Evolutionary conservation across 2,888 invertebrate species (phyloP), one percentile per base, ranked within the genome.

Genomic region (Stenchaetothrips biformis): DNA sequence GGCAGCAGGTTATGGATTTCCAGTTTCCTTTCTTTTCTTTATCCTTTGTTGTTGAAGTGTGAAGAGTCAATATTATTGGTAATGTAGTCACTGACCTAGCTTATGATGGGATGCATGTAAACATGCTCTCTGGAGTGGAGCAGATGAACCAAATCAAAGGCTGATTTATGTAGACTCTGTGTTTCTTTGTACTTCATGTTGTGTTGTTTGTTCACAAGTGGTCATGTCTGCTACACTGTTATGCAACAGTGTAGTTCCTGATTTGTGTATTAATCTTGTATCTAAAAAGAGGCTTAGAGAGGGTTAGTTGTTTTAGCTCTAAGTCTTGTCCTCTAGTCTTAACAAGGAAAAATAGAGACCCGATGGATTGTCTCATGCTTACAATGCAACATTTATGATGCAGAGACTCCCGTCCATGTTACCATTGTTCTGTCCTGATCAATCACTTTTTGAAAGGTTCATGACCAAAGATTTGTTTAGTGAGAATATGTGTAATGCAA

Each of bases 141-240:
- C 67, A 74, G 67, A 74, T 21, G 67, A 74, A 74, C 67, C 67
- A 74, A 74, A 74, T 74, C 67, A 74, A 74, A 74, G 67, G 67
- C 67, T 74, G 67, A 74, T 74, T 74, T 74, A 74, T 74, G 67
- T 74, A 74, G 67, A 74, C 25, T 74, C 67, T 74, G 67, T 74
- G 67, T 74, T 74, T 74, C 67, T 74, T 25, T 74, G 67, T 74
- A 74, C 67, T 74, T 74, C 67, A 74, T 74, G 67, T 74, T 74
- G 67, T 74, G 67, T 74, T 74, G 67, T 74, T 74, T 74, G 67
- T 74, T 74, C 59, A 59, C 59, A 74, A 74, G 67, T 74, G 67
- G 67, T 74, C 25, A 74, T 74, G 8, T 74, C 21, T 74, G 37
- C 67, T 21, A 74, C 67, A 74, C 67, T 74, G 67, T n/a, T 74